Percentiles rank a stretch among this genome's conserved stretches.
These are phyloP conservation scores for Embiotoca jacksoni DNA, from an alignment of 2,113 vertebrate genomes.

Conservation along the genomic window DNA sequence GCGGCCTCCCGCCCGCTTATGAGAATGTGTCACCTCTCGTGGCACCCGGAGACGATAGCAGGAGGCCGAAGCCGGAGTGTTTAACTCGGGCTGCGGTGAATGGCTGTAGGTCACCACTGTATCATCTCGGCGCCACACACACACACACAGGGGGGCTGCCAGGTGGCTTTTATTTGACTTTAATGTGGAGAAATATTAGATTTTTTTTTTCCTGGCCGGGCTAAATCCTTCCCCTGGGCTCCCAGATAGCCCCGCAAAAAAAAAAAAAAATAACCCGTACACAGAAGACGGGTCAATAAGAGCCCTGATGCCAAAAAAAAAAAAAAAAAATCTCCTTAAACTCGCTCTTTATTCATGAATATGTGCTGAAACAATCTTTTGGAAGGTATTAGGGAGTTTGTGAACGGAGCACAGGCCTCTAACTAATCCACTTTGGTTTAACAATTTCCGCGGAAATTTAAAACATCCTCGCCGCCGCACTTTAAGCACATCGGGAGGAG, in stretches of 20 bases:
- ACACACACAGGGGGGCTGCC: constrained; percentile 60
- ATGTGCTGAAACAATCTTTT: constrained; percentile 72
- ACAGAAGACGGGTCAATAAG: constrained; percentile 78
- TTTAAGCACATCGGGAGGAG: constrained; percentile 16
- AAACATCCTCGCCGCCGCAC: constrained; percentile 38
- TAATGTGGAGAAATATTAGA: constrained; percentile 81
- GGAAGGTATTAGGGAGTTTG: constrained; percentile 58
- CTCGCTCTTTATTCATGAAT: constrained; percentile 74
- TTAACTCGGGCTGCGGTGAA: constrained; percentile 63
- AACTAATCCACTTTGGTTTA: constrained; percentile 59
- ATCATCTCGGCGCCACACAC: constrained; percentile 64
- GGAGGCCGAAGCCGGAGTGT: constrained; percentile 61
- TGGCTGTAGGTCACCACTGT: constrained; percentile 72
- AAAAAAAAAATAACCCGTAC: constrained; percentile 15
- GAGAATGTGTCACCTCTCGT: constrained; percentile 63
- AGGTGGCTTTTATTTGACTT: constrained; percentile 78
- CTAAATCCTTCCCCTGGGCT: constrained; percentile 79
- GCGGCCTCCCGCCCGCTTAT: constrained; percentile 58
- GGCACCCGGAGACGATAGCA: constrained; percentile 64
- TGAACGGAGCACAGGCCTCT: constrained; percentile 43
- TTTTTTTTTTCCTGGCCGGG: constrained; percentile 69
- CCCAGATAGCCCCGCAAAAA: constrained; percentile 62
- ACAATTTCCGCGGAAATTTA: constrained; percentile 41
- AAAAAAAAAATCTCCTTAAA: constrained; percentile 67
- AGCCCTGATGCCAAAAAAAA: constrained; percentile 63